A percentile compares a stretch with the other conserved stretches of the same genome.
Evolutionary conservation across 2,113 vertebrate species (phyloP).

Genomic region (Dendrocopos noguchii): DNA sequence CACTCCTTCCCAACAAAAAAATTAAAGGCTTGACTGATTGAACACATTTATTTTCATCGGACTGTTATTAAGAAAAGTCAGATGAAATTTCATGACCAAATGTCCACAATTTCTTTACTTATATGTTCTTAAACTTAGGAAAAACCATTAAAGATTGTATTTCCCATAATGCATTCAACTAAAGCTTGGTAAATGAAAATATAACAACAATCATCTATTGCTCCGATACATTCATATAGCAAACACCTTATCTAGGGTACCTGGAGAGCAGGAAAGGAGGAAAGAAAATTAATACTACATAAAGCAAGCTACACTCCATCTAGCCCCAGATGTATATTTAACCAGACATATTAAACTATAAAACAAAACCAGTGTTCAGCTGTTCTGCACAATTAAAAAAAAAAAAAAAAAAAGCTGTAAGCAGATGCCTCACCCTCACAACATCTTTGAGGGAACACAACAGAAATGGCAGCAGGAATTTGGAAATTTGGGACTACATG

Average conservation of each 20-base stretch:
- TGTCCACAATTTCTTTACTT: not conserved
- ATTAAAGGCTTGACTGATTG: not conserved
- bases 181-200: not conserved
- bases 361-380: not conserved
- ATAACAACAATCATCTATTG: not conserved
- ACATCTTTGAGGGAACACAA: not conserved
- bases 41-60: not conserved
- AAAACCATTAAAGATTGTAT: not conserved
- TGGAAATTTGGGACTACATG: not conserved
- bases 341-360: not conserved
- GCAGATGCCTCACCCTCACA: not conserved
- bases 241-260: not conserved
- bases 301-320: not conserved
- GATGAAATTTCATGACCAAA: not conserved
- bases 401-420: not conserved
- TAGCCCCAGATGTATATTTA: not conserved
- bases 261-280: not conserved
- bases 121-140: not conserved
- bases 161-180: not conserved
- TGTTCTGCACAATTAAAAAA: not conserved
- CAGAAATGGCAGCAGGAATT: not conserved
- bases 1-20: not conserved
- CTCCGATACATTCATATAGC: not conserved
- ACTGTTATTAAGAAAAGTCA: not conserved
- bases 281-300: not conserved